Percentiles rank a stretch among this genome's conserved stretches.
Conservation (phyloP, 1,140 invertebrate genomes). For the Zaprionus capensis region DNA sequence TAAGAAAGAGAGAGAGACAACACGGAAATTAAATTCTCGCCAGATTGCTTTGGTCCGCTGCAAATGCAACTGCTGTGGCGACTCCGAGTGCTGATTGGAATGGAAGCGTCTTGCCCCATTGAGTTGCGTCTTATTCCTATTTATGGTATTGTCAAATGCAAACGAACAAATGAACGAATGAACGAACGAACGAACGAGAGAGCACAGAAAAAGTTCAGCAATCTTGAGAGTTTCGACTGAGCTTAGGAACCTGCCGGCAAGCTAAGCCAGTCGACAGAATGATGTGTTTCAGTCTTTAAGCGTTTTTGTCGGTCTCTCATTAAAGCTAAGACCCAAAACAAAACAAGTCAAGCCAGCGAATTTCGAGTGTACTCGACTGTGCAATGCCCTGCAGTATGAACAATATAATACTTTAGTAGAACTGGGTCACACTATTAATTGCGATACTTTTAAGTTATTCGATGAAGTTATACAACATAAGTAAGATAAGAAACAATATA, state of each 20-base stretch:
- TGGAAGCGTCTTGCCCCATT: constrained; percentile 35
- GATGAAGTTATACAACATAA: too few species aligned
- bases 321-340: constrained; percentile 69
- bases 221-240: neutral
- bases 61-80: constrained; percentile 21
- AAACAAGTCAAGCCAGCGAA: constrained; percentile 27
- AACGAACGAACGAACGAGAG: constrained; percentile 17
- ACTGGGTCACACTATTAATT: too few species aligned
- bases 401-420: too few species aligned
- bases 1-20: constrained; percentile 4
- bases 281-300: constrained; percentile 74
- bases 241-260: constrained; percentile 4
- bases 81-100: constrained; percentile 42
- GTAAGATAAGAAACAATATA: too few species aligned
- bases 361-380: neutral
- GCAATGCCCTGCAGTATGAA: neutral
- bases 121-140: constrained; percentile 67
- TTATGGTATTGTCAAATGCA: constrained; percentile 78
- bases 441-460: too few species aligned
- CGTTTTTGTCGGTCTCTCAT: constrained; percentile 59
- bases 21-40: constrained; percentile 53
- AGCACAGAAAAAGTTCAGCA: neutral
- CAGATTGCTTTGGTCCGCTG: constrained; percentile 25
- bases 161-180: constrained; percentile 25
- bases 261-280: constrained; percentile 63